Conservation (phyloP, 2,113 vertebrate genomes). For the Hippocampus mohnikei region DNA sequence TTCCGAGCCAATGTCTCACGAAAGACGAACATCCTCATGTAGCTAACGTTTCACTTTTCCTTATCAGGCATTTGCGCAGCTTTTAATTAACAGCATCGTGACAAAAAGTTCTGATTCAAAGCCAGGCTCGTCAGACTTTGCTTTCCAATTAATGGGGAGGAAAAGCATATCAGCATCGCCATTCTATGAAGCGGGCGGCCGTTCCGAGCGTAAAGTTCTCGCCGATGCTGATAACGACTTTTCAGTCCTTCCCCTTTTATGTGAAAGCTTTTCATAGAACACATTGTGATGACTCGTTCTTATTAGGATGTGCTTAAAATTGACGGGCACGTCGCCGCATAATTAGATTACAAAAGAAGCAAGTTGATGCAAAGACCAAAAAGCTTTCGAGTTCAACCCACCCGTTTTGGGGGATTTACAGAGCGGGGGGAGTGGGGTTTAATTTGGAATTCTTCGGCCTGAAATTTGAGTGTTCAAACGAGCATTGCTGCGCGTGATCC, state of each 20-base stretch:
- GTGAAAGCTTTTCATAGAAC: conserved; percentile 21
- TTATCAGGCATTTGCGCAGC: conserved; percentile 43
- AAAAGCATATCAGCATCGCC: conserved; percentile 49
- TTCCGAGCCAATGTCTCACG: conserved; percentile 11
- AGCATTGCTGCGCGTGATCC: neutral
- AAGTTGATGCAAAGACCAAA: conserved; percentile 5
- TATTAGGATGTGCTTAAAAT: neutral
- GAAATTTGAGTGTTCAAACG: conserved; percentile 28
- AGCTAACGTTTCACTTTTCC: conserved; percentile 37
- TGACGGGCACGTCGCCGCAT: conserved; percentile 11
- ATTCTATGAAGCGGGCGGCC: conserved; percentile 48
- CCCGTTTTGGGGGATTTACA: conserved; percentile 1
- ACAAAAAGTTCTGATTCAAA: conserved; percentile 52
- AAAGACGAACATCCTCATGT: conserved; percentile 15
- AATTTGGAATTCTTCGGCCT: conserved; percentile 6
- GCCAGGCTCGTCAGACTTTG: conserved; percentile 27
- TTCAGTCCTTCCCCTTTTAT: conserved; percentile 18
- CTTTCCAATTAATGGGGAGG: conserved; percentile 55
- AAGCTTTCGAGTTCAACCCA: conserved; percentile 11
- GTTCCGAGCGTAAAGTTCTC: conserved; percentile 20
- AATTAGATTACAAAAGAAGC: conserved; percentile 29
- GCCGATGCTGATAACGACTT: conserved; percentile 15
- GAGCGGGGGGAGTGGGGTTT: conserved; percentile 20
- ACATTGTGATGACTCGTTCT: conserved; percentile 4
- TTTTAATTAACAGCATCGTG: conserved; percentile 57